Percentiles rank a stretch among this genome's conserved stretches.
Evolutionary conservation across 1,140 invertebrate genomes (phyloP).

Genomic region (Drosophila paulistorum): DNA sequence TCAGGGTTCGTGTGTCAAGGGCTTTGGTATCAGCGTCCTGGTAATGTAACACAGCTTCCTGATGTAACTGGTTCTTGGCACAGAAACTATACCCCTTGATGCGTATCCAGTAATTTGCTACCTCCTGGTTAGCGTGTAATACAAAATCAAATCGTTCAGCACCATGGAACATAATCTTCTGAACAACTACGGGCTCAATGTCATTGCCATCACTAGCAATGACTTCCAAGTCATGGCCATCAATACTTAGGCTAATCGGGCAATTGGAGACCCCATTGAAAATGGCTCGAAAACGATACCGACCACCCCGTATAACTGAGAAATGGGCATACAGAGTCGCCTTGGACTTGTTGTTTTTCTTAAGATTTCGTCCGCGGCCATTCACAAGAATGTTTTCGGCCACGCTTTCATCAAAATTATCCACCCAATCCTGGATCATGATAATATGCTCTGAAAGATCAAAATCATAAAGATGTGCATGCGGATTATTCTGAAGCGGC

Average conservation of each 20-base stretch:
- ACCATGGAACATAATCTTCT: slow-evolving; percentile 86
- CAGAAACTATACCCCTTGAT: slow-evolving; percentile 77
- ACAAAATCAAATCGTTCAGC: slow-evolving; percentile 91
- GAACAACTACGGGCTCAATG: slow-evolving; percentile 86
- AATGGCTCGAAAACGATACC: slow-evolving; percentile 85
- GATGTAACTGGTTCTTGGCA: slow-evolving; percentile 66
- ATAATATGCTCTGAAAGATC: slow-evolving; percentile 79
- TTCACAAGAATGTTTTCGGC: slow-evolving; percentile 84
- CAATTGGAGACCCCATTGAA: slow-evolving; percentile 88
- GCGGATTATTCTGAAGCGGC: slow-evolving; percentile 62
- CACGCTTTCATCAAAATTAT: slow-evolving; percentile 80
- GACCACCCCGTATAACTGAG: slow-evolving; percentile 76
- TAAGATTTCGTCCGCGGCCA: slow-evolving; percentile 83
- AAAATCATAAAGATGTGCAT: slow-evolving; percentile 77
- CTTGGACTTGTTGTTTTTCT: slow-evolving; percentile 48
- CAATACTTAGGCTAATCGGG: slow-evolving; percentile 88
- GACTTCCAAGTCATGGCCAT: slow-evolving; percentile 88
- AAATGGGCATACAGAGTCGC: slow-evolving; percentile 70
- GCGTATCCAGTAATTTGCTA: slow-evolving; percentile 86
- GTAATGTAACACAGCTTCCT: slow-evolving; percentile 75
- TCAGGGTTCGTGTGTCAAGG: slow-evolving; percentile 51
- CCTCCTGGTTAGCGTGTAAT: slow-evolving; percentile 86
- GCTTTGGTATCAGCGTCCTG: slow-evolving; percentile 52
- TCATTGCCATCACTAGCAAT: slow-evolving; percentile 91
- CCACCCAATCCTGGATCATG: slow-evolving; percentile 81